Percentiles rank a stretch among this genome's conserved stretches.
These are phyloP conservation scores for Lithobates sylvaticus DNA, from an alignment of 2,797 vertebrate genomes.

Conservation along the genomic window DNA sequence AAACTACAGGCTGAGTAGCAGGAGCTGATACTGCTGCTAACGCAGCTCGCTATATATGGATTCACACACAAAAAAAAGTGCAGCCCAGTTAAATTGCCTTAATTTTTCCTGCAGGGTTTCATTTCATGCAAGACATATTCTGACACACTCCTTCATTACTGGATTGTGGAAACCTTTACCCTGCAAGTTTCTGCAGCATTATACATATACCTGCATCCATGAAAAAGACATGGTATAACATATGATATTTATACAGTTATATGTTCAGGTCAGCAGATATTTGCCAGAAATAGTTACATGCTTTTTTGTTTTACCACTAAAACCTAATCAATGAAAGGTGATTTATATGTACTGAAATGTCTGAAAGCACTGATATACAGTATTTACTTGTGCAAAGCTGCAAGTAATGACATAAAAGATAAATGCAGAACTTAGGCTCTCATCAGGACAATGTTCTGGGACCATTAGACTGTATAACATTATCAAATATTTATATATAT, in stretches of 20 bases:
- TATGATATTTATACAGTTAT: neutral
- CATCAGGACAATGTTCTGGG: too few relatives aligned
- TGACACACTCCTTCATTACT: conserved; percentile 30
- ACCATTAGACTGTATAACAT: too few relatives aligned
- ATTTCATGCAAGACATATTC: conserved; percentile 53
- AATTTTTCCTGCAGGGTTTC: conserved; percentile 68
- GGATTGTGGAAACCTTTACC: neutral
- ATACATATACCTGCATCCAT: neutral
- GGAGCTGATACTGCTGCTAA: conserved; percentile 71
- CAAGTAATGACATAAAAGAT: too few relatives aligned
- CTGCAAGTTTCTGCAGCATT: neutral
- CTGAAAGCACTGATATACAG: neutral
- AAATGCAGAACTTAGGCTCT: too few relatives aligned
- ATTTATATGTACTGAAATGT: neutral
- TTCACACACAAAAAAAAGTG: conserved; percentile 69
- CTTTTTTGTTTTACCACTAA: neutral
- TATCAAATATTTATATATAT: too few relatives aligned
- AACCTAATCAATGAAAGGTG: neutral
- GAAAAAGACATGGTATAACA: neutral
- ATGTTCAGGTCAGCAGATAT: neutral
- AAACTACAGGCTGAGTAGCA: conserved; percentile 68
- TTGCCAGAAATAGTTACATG: neutral
- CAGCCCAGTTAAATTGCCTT: conserved; percentile 70
- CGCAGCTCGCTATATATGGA: conserved; percentile 77
- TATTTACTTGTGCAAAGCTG: too few relatives aligned